Conservation (phyloP, 2,113 vertebrate species). For the Stomatorhinus ivindoensis region DNA sequence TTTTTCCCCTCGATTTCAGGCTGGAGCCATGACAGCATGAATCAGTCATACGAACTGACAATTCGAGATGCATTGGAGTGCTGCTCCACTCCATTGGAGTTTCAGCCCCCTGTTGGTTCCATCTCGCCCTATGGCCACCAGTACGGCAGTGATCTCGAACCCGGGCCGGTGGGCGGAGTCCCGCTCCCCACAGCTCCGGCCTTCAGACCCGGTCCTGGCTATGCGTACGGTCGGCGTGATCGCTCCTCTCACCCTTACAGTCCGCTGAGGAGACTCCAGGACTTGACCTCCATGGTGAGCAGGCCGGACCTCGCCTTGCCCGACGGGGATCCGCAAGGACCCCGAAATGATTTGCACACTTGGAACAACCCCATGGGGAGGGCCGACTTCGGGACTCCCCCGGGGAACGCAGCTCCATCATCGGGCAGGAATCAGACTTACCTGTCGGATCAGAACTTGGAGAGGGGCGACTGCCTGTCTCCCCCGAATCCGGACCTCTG, state of each 20-base stretch:
- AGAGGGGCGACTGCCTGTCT: conserved; percentile 41
- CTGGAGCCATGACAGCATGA: conserved; percentile 64
- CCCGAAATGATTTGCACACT: conserved; percentile 30
- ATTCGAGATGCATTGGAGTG: conserved; percentile 62
- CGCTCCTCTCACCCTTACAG: conserved; percentile 65
- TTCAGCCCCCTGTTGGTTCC: conserved; percentile 58
- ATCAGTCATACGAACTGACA: conserved; percentile 68
- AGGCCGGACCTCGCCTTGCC: conserved; percentile 49
- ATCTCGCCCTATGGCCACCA: conserved; percentile 50
- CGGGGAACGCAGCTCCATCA: conserved; percentile 3
- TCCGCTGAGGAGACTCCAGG: conserved; percentile 74
- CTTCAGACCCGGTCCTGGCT: conserved; percentile 53
- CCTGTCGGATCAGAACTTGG: conserved; percentile 14
- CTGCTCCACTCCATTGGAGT: conserved; percentile 61
- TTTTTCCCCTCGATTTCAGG: conserved; percentile 32
- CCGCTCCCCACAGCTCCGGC: conserved; percentile 60
- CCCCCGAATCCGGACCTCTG: conserved; percentile 63
- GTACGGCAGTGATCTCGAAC: conserved; percentile 53
- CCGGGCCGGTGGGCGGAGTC: conserved; percentile 50
- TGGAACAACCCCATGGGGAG: conserved; percentile 21
- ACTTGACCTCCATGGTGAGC: conserved; percentile 81
- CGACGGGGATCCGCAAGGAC: conserved; percentile 25
- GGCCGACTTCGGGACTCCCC: conserved; percentile 7
- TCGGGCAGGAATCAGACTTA: conserved; percentile 22
- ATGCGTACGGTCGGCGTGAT: conserved; percentile 62